Conservation (phyloP, 2,797 vertebrate genomes). For the Anas bahamensis region DNA sequence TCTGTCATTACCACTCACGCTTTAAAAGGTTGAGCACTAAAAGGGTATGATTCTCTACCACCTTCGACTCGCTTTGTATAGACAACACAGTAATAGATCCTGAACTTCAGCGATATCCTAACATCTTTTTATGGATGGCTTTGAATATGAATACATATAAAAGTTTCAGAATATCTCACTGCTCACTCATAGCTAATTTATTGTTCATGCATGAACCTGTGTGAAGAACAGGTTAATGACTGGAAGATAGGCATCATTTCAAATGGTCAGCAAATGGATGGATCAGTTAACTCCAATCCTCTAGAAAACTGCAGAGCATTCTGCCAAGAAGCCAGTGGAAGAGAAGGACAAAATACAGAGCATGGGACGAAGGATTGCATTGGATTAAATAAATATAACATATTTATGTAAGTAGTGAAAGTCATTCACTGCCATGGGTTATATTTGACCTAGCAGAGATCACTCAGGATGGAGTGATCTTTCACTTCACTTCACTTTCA, state of each 20-base stretch:
- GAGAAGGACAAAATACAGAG: neutral
- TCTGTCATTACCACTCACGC: neutral
- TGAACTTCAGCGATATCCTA: neutral
- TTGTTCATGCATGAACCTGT: neutral
- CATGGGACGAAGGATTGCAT: neutral
- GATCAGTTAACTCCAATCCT: neutral
- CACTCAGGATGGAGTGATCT: neutral
- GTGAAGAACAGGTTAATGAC: neutral
- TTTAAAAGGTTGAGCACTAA: neutral
- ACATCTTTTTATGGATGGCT: neutral
- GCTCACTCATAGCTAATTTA: constrained; percentile 33
- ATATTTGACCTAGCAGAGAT: neutral
- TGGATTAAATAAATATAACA: neutral
- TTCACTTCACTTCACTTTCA: neutral
- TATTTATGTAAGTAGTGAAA: neutral
- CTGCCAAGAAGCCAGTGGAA: constrained; percentile 1
- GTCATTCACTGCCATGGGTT: neutral
- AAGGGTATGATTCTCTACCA: neutral
- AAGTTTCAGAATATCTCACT: neutral
- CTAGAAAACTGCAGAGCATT: neutral
- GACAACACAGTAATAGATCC: neutral
- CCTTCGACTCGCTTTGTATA: neutral
- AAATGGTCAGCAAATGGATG: neutral
- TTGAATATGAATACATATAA: constrained; percentile 6
- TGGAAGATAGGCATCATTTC: constrained; percentile 7